phyloP scores from a whole-genome alignment of 1,140 invertebrate species.

The Trichomalopsis sarcophagae region DNA sequence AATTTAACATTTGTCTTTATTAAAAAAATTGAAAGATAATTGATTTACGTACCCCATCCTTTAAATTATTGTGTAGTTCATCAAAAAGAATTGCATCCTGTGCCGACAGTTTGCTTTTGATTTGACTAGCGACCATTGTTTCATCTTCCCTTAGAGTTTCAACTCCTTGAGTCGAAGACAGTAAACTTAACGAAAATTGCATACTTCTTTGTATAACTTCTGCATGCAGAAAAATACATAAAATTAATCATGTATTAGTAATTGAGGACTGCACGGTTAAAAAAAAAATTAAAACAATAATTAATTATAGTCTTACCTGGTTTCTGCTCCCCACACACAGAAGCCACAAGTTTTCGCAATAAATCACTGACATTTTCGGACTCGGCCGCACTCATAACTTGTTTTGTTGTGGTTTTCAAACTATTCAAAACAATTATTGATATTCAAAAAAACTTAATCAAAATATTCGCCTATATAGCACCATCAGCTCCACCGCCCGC shows the following conservation, averaged over 20 bases:
- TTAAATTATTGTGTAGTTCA: conserved; percentile 70
- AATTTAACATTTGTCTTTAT: conserved; percentile 3
- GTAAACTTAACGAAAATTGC: conserved; percentile 66
- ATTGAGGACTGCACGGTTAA: conserved; percentile 18
- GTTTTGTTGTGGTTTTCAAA: neutral
- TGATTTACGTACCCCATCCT: conserved; percentile 65
- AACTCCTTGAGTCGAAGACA: conserved; percentile 67
- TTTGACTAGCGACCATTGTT: conserved; percentile 63
- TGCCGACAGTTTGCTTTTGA: conserved; percentile 67
- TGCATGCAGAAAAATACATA: conserved; percentile 33
- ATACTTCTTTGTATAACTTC: conserved; percentile 52
- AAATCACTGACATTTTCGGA: conserved; percentile 69
- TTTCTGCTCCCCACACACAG: conserved; percentile 70
- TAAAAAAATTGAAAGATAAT: neutral
- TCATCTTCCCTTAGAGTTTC: conserved; percentile 70
- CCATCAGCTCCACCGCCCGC: too few species aligned
- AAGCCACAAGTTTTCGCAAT: conserved; percentile 70
- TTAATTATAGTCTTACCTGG: conserved; percentile 65
- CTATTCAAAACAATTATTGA: neutral
- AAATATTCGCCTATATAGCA: neutral
- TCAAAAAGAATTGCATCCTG: conserved; percentile 67
- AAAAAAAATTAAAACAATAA: conserved; percentile 19
- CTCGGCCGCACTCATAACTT: conserved; percentile 63
- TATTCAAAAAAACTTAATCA: neutral
- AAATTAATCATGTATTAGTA: conserved; percentile 19